Evolutionary conservation across 2,888 invertebrate species (phyloP), one percentile per base, ranked within the genome.

Genomic region (Drosophila koepferae): DNA sequence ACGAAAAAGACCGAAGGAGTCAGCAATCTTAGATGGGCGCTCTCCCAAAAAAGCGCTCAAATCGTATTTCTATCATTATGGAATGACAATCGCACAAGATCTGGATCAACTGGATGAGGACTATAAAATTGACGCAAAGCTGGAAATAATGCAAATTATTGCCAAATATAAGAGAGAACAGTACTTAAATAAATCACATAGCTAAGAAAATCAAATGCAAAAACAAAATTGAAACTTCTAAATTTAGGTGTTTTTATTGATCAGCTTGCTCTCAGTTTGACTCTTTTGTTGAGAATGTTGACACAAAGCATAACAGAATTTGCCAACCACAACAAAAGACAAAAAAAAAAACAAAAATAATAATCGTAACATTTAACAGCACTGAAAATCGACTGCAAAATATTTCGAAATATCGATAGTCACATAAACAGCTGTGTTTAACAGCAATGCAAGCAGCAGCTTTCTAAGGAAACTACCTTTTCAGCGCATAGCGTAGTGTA

Each of bases 131-230:
- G 82, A 79, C 10, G 79, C 79, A 20, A 79, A 81, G 16, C 38
- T 79, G 2, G 79, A 79, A 60, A 81, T 79, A 67, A 79, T 79
- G 79, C 70, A 79, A 67, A 70, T 81, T 49, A 78, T 81, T 38
- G 65, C 77, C 40, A 78, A 78, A 51, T 78, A 74, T n/a, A 78
- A 73, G n/a, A 68, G 58, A 54, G 79, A 73, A 48, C 78, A 78
- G 18, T 81, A 73, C 23, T 63, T 81, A 34, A 81, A 69, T 48
- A 65, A 81, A 64, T 59, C 34, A 2, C 18, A 63, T 6, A 65
- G 55, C 31, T 77, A 43, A 62, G 40, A 46, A 63, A 65, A 70
- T 34, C 60, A 74, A 41, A 5, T 2, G 8, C 38, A 2, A 1
- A 28, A n/a, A 48, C 3, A 28, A n/a, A 48, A n/a, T 23, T 14